A percentile compares a stretch with the other conserved stretches of the same genome.
These are phyloP conservation scores for Coelopa frigida DNA, from an alignment of 1,140 invertebrate species.

Conservation along the genomic window DNA sequence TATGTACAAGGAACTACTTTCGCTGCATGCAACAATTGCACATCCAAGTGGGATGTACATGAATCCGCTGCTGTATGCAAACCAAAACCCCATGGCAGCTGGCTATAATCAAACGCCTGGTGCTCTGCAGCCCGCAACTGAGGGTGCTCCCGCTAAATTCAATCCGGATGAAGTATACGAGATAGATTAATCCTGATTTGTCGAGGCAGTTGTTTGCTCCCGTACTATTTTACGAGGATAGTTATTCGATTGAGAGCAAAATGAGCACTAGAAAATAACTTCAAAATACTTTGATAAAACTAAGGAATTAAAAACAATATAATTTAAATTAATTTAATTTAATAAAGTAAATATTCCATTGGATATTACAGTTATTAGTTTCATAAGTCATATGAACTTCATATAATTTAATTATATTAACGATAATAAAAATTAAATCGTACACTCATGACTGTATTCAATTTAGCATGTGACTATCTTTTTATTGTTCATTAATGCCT, in stretches of 20 bases:
- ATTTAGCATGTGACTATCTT: slow-evolving; percentile 4
- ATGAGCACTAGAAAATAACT: no score
- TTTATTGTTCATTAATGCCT: background rate
- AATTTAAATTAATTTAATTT: no score
- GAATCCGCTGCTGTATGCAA: slow-evolving; percentile 41
- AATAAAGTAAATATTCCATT: no score
- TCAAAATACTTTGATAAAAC: no score
- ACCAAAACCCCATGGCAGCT: slow-evolving; percentile 36
- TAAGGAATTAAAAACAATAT: no score
- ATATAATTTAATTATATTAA: no score
- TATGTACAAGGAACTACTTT: slow-evolving; percentile 39
- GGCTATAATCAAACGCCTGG: slow-evolving; percentile 25
- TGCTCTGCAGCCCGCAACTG: slow-evolving; percentile 19
- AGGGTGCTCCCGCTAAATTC: slow-evolving; percentile 17
- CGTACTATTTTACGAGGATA: no score
- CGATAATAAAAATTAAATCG: background rate
- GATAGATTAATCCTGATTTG: slow-evolving; percentile 33
- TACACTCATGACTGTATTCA: background rate
- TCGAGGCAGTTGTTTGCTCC: no score
- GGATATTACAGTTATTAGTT: no score
- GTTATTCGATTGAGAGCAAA: no score
- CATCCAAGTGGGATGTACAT: slow-evolving; percentile 42
- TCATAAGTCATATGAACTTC: no score
- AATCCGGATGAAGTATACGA: slow-evolving; percentile 39
- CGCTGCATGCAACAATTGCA: slow-evolving; percentile 30